phyloP scores from a whole-genome alignment of 2,888 invertebrate species.

The Pantelozetes paolii region DNA sequence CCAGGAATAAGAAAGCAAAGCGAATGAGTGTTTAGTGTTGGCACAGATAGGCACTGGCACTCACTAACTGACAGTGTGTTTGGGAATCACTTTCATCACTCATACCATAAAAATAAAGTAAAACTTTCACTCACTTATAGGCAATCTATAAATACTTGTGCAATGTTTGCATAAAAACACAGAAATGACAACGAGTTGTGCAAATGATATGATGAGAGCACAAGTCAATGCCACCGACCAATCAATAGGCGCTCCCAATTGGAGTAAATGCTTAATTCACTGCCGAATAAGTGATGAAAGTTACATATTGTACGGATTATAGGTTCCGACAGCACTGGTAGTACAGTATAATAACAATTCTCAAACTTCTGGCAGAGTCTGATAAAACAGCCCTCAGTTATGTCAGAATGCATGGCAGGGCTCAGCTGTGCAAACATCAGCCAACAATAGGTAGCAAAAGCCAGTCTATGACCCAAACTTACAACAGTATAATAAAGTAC shows the following conservation, averaged over 20 bases:
- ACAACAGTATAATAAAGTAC: slow-evolving; percentile 7
- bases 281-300: slow-evolving; percentile 31
- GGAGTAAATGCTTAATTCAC: slow-evolving; percentile 9
- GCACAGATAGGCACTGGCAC: neutral
- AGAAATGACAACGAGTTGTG: slow-evolving; percentile 27
- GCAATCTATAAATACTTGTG: neutral
- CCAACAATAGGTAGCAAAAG: slow-evolving; percentile 34
- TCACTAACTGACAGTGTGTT: no score
- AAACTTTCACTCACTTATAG: neutral
- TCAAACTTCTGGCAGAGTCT: slow-evolving; percentile 13
- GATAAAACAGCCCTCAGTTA: slow-evolving; percentile 35
- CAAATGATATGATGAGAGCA: slow-evolving; percentile 28
- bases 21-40: neutral
- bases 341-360: neutral
- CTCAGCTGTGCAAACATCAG: slow-evolving; percentile 35
- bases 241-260: neutral
- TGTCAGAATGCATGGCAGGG: slow-evolving; percentile 24
- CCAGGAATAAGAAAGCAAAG: neutral
- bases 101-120: neutral
- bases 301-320: slow-evolving; percentile 29
- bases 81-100: slow-evolving; percentile 2
- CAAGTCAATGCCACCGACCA: neutral
- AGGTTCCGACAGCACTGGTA: neutral
- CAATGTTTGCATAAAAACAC: slow-evolving; percentile 21
- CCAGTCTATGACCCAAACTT: neutral